phyloP scores from a whole-genome alignment of 2,797 vertebrate species.

The Apodemus agrarius region DNA sequence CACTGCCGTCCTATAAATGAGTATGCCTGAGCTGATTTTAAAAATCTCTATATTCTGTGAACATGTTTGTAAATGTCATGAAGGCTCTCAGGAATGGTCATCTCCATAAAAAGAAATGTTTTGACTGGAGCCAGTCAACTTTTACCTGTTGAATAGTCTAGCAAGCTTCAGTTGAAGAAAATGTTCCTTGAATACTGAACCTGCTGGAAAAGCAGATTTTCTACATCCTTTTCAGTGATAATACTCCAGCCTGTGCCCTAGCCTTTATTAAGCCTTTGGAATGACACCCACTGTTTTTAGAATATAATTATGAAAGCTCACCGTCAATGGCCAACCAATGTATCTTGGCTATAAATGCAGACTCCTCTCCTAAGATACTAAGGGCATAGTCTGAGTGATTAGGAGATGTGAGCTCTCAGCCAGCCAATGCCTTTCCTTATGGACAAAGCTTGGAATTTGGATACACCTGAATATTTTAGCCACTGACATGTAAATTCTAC shows the following conservation, averaged over 20 bases:
- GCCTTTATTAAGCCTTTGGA: slow-evolving; percentile 12
- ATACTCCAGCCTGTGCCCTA: neutral
- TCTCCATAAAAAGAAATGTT: neutral
- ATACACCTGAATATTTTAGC: neutral
- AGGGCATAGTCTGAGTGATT: neutral
- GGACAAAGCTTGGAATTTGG: neutral
- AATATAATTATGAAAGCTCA: slow-evolving; percentile 20
- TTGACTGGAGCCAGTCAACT: neutral
- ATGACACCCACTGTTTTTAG: neutral
- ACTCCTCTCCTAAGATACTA: slow-evolving; percentile 33
- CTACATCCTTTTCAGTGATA: neutral
- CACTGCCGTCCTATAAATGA: neutral
- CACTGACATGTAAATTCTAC: slow-evolving; percentile 1
- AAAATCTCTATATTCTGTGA: neutral
- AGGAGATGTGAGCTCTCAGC: neutral
- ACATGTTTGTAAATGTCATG: neutral
- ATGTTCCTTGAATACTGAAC: slow-evolving; percentile 1
- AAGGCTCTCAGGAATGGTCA: neutral
- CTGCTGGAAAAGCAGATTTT: neutral
- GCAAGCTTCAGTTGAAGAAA: slow-evolving; percentile 30
- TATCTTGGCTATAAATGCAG: slow-evolving; percentile 8
- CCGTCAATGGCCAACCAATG: neutral
- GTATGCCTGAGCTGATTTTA: neutral
- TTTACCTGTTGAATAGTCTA: neutral
- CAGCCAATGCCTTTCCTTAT: neutral